Conservation (phyloP, 2,797 vertebrate genomes). For the Leontocebus nigricollis region DNA sequence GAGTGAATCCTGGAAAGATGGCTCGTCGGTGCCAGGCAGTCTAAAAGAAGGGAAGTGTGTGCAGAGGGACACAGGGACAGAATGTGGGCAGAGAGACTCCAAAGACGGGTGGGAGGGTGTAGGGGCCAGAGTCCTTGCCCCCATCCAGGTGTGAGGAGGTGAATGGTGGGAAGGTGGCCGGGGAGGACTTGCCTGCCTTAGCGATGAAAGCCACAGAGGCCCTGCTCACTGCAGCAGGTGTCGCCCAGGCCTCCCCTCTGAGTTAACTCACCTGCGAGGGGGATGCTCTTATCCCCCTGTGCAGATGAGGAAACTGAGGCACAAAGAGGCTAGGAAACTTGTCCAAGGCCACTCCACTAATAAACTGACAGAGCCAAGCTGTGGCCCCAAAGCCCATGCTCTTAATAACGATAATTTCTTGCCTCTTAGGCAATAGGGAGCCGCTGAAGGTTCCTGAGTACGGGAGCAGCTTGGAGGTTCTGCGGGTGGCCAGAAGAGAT, state of each 20-base stretch:
- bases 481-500: background rate
- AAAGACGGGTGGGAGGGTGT: too few species aligned
- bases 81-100: background rate
- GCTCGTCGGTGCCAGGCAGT: background rate
- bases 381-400: background rate
- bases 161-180: fast-evolving
- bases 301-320: background rate
- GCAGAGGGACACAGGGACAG: too few species aligned
- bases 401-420: too few species aligned
- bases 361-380: background rate
- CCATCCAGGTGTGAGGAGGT: background rate
- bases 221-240: background rate
- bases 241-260: fast-evolving
- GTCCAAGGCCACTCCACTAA: background rate
- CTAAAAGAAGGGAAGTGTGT: background rate
- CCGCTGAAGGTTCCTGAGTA: background rate
- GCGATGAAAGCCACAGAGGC: background rate
- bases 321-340: background rate
- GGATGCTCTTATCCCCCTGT: background rate
- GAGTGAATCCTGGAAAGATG: too few species aligned
- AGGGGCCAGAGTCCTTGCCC: fast-evolving
- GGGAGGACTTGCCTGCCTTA: background rate
- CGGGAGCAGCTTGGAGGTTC: background rate
- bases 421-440: background rate
- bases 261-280: fast-evolving